Evolutionary conservation across 2,113 vertebrate species (phyloP).

Genomic region (Aythya baeri): DNA sequence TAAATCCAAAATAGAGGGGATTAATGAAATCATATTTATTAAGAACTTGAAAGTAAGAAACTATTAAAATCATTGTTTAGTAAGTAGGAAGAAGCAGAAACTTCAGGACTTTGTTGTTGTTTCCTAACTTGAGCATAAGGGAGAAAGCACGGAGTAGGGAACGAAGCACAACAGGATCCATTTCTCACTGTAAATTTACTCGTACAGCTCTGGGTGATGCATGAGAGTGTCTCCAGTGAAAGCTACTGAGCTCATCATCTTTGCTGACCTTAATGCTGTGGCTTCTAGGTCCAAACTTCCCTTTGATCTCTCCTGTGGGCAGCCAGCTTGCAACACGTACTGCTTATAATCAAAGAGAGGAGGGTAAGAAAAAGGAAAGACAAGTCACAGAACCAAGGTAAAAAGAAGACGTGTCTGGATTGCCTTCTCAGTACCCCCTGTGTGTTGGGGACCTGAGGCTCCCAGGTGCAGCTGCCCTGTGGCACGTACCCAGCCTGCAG

Average conservation of each 20-base stretch:
- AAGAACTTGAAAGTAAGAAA: background rate
- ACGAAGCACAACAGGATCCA: background rate
- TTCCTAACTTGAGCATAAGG: background rate
- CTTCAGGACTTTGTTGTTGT: background rate
- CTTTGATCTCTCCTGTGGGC: background rate
- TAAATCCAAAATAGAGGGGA: background rate
- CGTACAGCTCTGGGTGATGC: rapidly evolving
- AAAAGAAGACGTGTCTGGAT: background rate
- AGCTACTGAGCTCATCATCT: background rate
- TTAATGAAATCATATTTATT: background rate
- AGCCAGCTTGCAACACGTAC: rapidly evolving
- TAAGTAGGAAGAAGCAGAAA: background rate
- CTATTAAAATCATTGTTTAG: background rate
- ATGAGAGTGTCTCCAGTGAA: background rate
- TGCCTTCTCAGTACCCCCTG: background rate
- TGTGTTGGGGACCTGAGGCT: rapidly evolving
- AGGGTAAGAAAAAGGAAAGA: background rate
- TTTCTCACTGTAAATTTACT: background rate
- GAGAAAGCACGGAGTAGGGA: background rate
- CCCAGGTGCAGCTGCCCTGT: background rate
- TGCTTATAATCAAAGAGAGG: background rate
- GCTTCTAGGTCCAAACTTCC: background rate
- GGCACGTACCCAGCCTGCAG: rapidly evolving
- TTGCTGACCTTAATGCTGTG: rapidly evolving
- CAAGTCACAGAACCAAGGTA: background rate